Conservation (phyloP, 2,888 invertebrate species). For the Lepidocyrtoides sp. region DNA sequence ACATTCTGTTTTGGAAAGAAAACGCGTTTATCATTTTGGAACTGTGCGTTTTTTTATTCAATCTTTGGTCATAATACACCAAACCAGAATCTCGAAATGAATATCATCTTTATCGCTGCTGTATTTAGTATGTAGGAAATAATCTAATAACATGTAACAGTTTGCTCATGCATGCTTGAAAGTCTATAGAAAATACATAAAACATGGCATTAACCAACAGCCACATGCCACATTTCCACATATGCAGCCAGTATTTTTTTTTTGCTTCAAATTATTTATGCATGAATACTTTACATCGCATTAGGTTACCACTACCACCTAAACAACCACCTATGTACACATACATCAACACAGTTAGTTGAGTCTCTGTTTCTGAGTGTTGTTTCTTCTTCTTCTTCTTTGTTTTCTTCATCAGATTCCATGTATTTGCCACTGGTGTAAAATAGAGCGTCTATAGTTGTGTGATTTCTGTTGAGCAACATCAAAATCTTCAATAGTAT, state of each 20-base stretch:
- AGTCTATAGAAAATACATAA: background rate
- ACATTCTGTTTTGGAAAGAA: slow-evolving; percentile 14
- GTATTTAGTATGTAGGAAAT: background rate
- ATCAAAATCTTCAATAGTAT: too few species aligned
- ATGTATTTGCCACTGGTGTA: background rate
- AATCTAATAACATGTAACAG: background rate
- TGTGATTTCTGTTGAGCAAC: background rate
- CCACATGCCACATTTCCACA: slow-evolving; percentile 31
- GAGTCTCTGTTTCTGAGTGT: slow-evolving; percentile 21
- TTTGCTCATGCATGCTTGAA: background rate
- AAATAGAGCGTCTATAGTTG: slow-evolving; percentile 11
- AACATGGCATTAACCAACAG: background rate
- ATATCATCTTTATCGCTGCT: background rate
- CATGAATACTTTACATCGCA: background rate
- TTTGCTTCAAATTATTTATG: slow-evolving; percentile 1
- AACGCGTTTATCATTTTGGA: slow-evolving; percentile 27
- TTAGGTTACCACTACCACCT: background rate
- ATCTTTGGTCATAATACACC: too few species aligned
- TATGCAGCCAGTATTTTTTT: background rate
- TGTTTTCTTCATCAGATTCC: background rate
- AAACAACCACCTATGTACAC: background rate
- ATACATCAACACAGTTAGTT: background rate
- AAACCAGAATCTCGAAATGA: background rate
- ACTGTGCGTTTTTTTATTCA: background rate
- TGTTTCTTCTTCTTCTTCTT: background rate